Conservation (phyloP, 64 coral and sea anemone genomes). For the Dendronephthya gigantea region DNA sequence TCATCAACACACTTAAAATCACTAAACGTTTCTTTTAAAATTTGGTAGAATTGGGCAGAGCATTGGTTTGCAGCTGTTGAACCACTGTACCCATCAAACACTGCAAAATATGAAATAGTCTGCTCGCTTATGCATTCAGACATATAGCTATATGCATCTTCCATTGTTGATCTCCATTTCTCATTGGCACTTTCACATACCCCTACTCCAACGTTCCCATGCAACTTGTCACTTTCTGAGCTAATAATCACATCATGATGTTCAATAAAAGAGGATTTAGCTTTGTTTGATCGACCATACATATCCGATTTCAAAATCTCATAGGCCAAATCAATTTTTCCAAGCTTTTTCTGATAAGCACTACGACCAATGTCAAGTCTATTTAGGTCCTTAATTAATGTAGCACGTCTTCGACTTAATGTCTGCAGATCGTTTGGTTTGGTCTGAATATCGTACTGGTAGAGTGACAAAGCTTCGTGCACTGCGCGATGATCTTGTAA, state of each 20-base stretch:
- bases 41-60: constrained; percentile 57
- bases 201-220: constrained; percentile 52
- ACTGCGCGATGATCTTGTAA: constrained; percentile 66
- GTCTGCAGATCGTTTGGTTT: constrained; percentile 55
- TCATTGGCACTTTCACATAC: constrained; percentile 65
- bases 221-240: constrained; percentile 36
- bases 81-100: constrained; percentile 84
- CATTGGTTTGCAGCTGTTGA: constrained; percentile 72
- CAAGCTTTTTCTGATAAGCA: constrained; percentile 60
- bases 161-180: constrained; percentile 72
- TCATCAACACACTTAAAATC: constrained; percentile 40
- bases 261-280: constrained; percentile 37
- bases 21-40: constrained; percentile 60
- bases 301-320: constrained; percentile 70
- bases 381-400: constrained; percentile 56
- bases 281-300: constrained; percentile 39
- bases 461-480: constrained; percentile 55
- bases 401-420: constrained; percentile 43
- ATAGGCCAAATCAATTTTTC: constrained; percentile 68
- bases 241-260: constrained; percentile 27
- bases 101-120: constrained; percentile 67
- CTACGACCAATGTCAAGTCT: constrained; percentile 50
- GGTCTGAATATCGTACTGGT: constrained; percentile 45
- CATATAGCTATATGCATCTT: constrained; percentile 50
- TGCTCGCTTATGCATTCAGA: constrained; percentile 64